Evolutionary conservation across 2,113 vertebrate genomes (phyloP).

Genomic region (Tetrax tetrax): DNA sequence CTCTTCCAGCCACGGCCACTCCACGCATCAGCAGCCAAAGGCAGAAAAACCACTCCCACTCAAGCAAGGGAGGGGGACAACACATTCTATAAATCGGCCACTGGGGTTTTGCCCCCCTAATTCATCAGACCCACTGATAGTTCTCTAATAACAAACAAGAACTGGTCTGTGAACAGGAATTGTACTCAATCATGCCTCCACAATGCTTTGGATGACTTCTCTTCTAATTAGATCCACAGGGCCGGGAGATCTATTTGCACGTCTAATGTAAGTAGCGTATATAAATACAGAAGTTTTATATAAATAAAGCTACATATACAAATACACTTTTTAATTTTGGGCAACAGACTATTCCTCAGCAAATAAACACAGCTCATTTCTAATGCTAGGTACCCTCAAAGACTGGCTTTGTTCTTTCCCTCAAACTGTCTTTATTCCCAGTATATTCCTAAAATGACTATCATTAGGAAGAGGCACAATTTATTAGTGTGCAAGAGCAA

Average conservation of each 20-base stretch:
- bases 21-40: background rate
- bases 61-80: background rate
- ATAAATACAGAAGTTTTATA: background rate
- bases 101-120: background rate
- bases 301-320: background rate
- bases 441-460: background rate
- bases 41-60: background rate
- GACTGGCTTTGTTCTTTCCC: background rate
- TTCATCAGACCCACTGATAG: background rate
- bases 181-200: background rate
- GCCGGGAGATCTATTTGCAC: background rate
- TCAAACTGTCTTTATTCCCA: background rate
- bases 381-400: background rate
- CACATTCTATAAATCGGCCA: background rate
- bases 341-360: background rate
- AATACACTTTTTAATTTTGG: background rate
- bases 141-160: background rate
- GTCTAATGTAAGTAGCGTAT: background rate
- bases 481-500: background rate
- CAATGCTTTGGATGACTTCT: background rate
- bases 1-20: background rate
- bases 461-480: background rate
- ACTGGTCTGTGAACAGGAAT: background rate
- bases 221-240: background rate
- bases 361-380: background rate